These are phyloP conservation scores for Diacarnus erythraeanus DNA, from an alignment of 37 sponge, comb jelly and placozoan species.

Conservation along the genomic window DNA sequence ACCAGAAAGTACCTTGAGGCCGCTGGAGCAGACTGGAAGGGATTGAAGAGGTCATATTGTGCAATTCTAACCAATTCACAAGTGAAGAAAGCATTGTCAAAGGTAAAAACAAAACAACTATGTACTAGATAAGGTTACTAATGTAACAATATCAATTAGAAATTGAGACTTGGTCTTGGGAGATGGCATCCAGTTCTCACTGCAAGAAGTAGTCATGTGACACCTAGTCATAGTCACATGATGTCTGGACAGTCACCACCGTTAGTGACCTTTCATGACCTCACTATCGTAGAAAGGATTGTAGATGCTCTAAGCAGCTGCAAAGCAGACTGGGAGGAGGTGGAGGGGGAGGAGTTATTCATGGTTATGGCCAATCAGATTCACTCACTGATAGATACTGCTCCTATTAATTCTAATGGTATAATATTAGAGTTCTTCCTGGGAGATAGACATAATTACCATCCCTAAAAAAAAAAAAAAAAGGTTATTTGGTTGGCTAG, in stretches of 20 bases:
- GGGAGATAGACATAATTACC: not conserved
- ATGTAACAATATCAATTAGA: not conserved
- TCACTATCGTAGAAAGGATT: not conserved
- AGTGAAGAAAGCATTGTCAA: not conserved
- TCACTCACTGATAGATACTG: constrained; percentile 36
- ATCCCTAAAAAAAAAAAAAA: not conserved
- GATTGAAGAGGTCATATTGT: not conserved
- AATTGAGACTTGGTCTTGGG: constrained; percentile 1
- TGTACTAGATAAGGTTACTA: not conserved
- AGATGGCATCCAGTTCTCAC: not conserved
- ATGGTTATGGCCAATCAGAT: constrained; percentile 24
- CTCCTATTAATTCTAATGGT: constrained; percentile 31
- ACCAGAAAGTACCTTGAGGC: not conserved
- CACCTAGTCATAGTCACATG: not conserved
- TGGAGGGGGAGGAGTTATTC: not conserved
- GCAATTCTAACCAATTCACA: not conserved
- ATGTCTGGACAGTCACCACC: not conserved
- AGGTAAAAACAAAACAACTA: not conserved
- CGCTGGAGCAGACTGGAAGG: not conserved
- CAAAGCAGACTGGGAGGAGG: not conserved
- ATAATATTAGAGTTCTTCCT: not conserved
- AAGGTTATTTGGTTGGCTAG: too few species aligned
- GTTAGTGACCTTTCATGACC: not conserved
- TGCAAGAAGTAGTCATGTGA: not conserved
- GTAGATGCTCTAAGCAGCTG: not conserved